These are phyloP conservation scores for Cheilosia grossa DNA, from an alignment of 2,888 invertebrate species.

Conservation along the genomic window DNA sequence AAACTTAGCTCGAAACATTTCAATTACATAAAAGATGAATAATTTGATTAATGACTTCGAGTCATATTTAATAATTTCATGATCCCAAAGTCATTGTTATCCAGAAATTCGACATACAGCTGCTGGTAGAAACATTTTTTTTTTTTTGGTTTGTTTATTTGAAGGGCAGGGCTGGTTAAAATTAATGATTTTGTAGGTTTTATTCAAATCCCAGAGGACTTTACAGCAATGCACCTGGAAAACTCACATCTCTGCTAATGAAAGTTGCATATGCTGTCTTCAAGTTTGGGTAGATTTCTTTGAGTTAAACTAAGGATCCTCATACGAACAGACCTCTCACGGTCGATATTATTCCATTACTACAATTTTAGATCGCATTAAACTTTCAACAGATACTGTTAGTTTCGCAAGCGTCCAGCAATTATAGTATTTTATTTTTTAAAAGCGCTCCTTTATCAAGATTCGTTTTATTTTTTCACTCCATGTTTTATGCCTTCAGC, in stretches of 20 bases:
- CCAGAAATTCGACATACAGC: conserved; percentile 28
- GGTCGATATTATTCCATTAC: background rate
- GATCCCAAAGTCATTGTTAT: conserved; percentile 24
- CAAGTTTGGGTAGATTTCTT: background rate
- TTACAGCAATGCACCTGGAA: conserved; percentile 13
- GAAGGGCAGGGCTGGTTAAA: conserved; percentile 23
- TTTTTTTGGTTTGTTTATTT: background rate
- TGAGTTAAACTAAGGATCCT: background rate
- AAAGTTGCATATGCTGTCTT: background rate
- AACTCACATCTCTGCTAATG: background rate
- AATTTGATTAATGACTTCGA: conserved; percentile 61
- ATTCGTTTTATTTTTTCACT: background rate
- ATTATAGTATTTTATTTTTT: conserved; percentile 14
- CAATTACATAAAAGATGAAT: conserved; percentile 14
- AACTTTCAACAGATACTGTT: conserved; percentile 15
- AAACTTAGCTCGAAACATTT: background rate
- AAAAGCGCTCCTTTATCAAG: conserved; percentile 1
- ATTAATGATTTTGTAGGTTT: conserved; percentile 30
- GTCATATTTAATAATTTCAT: conserved; percentile 53
- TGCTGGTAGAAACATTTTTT: conserved; percentile 28
- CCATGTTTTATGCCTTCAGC: background rate
- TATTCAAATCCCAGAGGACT: conserved; percentile 37
- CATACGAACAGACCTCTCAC: background rate
- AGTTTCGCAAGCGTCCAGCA: background rate
- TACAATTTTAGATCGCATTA: background rate